A percentile compares a stretch with the other conserved stretches of the same genome.
Conservation (phyloP, 2,888 invertebrate species). For the Acanthosepion esculentum region DNA sequence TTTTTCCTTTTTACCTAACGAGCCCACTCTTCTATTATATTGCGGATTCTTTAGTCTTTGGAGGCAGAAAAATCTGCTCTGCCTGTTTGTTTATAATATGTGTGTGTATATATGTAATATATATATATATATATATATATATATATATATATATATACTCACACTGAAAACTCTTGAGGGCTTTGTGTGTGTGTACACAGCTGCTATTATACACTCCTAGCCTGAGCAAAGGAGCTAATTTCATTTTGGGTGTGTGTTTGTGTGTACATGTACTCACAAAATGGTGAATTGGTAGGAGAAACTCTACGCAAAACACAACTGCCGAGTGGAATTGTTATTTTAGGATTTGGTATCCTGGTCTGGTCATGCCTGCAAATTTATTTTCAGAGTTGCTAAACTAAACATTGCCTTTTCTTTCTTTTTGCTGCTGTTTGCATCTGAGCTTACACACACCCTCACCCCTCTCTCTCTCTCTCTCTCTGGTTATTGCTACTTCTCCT, state of each 20-base stretch:
- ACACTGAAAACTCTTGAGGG: background rate
- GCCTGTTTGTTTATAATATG: too few species aligned
- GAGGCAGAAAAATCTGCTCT: background rate
- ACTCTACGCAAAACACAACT: background rate
- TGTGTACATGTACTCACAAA: background rate
- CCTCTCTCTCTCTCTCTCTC: background rate
- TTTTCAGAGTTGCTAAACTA: slow-evolving; percentile 45
- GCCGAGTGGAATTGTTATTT: slow-evolving; percentile 34
- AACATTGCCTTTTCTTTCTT: background rate
- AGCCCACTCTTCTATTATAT: background rate
- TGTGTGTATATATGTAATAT: too few species aligned
- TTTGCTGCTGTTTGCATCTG: background rate
- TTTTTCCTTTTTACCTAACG: background rate
- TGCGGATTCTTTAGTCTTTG: background rate
- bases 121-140: too few species aligned
- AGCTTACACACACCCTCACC: background rate
- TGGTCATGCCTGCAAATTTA: background rate
- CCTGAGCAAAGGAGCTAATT: background rate
- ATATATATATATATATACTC: background rate
- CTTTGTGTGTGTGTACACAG: slow-evolving; percentile 13
- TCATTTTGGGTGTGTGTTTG: background rate
- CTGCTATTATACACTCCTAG: slow-evolving; percentile 1
- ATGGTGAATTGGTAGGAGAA: background rate
- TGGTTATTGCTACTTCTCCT: background rate
- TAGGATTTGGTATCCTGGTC: slow-evolving; percentile 44